A percentile compares a stretch with the other conserved stretches of the same genome.
Evolutionary conservation across 2,888 invertebrate genomes (phyloP).

Genomic region (Aspidapion aeneum): DNA sequence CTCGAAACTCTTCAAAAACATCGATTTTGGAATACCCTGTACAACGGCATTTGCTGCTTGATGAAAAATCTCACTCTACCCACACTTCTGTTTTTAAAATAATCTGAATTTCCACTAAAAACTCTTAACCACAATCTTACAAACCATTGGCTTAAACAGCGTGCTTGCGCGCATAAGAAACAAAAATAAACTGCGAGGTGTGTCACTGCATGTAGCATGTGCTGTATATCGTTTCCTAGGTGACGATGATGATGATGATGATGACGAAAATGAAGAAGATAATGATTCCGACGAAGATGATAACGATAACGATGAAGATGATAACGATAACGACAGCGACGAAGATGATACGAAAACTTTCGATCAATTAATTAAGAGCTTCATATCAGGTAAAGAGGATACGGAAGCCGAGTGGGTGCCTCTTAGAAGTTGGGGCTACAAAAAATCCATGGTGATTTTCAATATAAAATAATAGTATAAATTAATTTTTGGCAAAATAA

Average conservation of each 20-base stretch:
- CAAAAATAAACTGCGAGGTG: constrained; percentile 22
- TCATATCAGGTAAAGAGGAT: constrained; percentile 48
- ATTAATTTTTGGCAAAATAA: too few species aligned
- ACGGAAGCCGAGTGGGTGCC: constrained; percentile 20
- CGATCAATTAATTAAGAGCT: constrained; percentile 39
- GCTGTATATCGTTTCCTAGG: constrained; percentile 35
- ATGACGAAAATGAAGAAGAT: constrained; percentile 48
- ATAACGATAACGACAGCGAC: constrained; percentile 49
- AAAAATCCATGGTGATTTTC: not conserved
- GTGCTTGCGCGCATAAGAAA: not conserved
- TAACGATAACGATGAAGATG: constrained; percentile 52
- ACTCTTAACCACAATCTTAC: not conserved
- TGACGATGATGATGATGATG: constrained; percentile 51
- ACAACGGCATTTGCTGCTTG: too few species aligned
- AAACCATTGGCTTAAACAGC: not conserved
- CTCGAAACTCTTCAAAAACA: too few species aligned
- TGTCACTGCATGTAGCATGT: constrained; percentile 15
- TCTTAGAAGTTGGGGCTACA: not conserved
- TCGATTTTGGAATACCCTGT: too few species aligned
- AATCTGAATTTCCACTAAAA: not conserved
- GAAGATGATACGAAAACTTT: constrained; percentile 44
- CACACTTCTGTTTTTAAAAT: too few species aligned
- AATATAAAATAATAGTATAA: too few species aligned
- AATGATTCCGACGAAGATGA: constrained; percentile 47
- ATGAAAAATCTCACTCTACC: too few species aligned